These are phyloP conservation scores for Trachymyrmex septentrionalis DNA, from an alignment of 1,140 invertebrate species.

Conservation along the genomic window DNA sequence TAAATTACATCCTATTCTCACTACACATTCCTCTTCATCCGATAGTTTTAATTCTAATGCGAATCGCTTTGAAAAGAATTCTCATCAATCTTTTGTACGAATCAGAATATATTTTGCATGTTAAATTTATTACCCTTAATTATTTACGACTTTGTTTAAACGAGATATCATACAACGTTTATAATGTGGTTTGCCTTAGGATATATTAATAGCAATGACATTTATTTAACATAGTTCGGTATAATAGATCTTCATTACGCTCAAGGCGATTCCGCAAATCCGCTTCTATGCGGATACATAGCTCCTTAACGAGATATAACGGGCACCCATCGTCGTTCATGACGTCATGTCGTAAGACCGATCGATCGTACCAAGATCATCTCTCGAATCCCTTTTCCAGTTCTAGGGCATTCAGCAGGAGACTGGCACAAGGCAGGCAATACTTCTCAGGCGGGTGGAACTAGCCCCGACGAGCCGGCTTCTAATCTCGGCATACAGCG, in stretches of 20 bases:
- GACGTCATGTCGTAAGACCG: conserved; percentile 66
- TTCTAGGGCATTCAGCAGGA: conserved; percentile 68
- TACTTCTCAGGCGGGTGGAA: conserved; percentile 74
- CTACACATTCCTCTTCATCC: neutral
- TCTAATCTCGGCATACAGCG: conserved; percentile 83
- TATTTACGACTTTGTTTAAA: neutral
- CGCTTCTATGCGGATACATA: conserved; percentile 57
- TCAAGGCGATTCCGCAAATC: conserved; percentile 65
- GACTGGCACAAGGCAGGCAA: conserved; percentile 68
- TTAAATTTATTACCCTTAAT: neutral
- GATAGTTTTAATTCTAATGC: conserved; percentile 24
- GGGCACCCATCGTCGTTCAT: conserved; percentile 58
- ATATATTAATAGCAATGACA: conserved; percentile 56
- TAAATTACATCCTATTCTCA: conserved; percentile 1
- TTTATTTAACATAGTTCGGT: conserved; percentile 50
- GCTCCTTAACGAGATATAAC: conserved; percentile 71
- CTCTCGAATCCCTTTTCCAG: conserved; percentile 75
- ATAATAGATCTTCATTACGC: conserved; percentile 45
- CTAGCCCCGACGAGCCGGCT: conserved; percentile 75
- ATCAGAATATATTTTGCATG: conserved; percentile 8
- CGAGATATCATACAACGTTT: neutral
- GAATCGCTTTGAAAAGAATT: neutral
- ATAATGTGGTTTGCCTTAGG: neutral
- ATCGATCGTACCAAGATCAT: conserved; percentile 76
- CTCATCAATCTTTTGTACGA: neutral